Percentiles rank a stretch among this genome's conserved stretches.
Evolutionary conservation across 2,113 vertebrate species (phyloP).

Genomic region (Misgurnus anguillicaudatus): DNA sequence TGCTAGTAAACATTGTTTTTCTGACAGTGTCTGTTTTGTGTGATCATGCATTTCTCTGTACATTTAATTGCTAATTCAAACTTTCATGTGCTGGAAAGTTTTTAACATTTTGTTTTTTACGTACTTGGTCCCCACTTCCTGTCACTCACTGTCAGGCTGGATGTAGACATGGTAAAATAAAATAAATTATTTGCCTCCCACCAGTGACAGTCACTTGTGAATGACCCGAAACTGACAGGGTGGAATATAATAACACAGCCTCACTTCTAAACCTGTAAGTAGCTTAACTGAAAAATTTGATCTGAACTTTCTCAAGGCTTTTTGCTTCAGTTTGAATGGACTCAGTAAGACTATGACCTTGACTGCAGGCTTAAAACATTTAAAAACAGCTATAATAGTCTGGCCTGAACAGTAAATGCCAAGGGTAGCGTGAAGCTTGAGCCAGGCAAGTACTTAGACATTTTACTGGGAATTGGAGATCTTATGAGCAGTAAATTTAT

Average conservation of each 20-base stretch:
- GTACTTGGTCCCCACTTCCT: neutral
- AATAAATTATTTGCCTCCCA: neutral
- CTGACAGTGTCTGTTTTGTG: too few relatives aligned
- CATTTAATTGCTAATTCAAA: too few relatives aligned
- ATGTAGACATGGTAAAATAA: constrained; percentile 1
- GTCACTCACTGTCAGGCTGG: neutral
- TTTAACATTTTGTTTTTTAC: too few relatives aligned
- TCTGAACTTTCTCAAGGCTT: constrained; percentile 24
- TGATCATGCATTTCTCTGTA: too few relatives aligned
- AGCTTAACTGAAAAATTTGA: constrained; percentile 18
- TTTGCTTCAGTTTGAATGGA: constrained; percentile 4
- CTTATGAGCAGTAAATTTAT: neutral
- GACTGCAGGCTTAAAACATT: constrained; percentile 15
- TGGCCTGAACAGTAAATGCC: constrained; percentile 22
- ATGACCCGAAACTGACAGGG: neutral
- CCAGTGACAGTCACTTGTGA: constrained; percentile 14
- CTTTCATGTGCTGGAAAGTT: too few relatives aligned
- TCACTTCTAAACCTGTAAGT: neutral
- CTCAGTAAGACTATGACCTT: constrained; percentile 10
- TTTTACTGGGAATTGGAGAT: constrained; percentile 15
- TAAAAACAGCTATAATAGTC: neutral
- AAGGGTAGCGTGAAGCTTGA: neutral
- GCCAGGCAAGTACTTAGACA: neutral
- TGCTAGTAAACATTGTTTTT: too few relatives aligned
- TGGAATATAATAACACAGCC: constrained; percentile 5